Evolutionary conservation across 35 echinoderm and acorn worm genomes (phyloP).

Genomic region (Patiria miniata): DNA sequence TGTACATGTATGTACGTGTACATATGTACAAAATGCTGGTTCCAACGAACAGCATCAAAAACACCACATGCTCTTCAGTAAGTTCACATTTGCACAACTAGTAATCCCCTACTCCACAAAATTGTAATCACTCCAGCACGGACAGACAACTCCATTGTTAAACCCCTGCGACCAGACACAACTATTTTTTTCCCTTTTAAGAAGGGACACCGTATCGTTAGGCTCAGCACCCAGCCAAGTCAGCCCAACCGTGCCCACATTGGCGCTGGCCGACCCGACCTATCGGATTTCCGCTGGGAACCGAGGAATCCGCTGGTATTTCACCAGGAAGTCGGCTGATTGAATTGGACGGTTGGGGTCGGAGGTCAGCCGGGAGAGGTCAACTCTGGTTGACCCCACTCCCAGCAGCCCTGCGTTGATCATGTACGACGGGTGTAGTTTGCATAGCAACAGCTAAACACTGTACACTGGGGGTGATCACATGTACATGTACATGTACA

Average conservation of each 20-base stretch:
- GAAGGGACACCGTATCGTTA: too few species aligned
- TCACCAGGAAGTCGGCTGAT: slow-evolving; percentile 32
- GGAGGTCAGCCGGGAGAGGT: background rate
- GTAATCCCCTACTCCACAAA: too few species aligned
- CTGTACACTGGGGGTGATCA: too few species aligned
- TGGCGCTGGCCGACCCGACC: background rate
- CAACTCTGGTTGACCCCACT: slow-evolving; percentile 2
- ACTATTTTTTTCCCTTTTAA: background rate
- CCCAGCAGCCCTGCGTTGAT: slow-evolving; percentile 6
- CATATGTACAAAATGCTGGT: too few species aligned
- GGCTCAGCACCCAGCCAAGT: too few species aligned
- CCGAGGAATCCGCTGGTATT: background rate
- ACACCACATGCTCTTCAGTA: too few species aligned
- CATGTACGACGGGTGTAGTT: background rate
- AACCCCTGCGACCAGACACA: background rate
- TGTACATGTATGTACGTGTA: too few species aligned
- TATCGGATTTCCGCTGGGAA: slow-evolving; percentile 28
- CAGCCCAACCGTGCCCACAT: slow-evolving; percentile 3
- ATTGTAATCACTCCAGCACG: too few species aligned
- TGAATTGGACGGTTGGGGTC: slow-evolving; percentile 23
- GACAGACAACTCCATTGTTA: too few species aligned
- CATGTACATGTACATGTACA: too few species aligned
- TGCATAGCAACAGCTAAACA: slow-evolving; percentile 4
- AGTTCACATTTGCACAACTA: too few species aligned
- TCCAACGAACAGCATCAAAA: too few species aligned